Conservation (phyloP, 2,888 invertebrate genomes). For the Melanostoma mellinum region DNA sequence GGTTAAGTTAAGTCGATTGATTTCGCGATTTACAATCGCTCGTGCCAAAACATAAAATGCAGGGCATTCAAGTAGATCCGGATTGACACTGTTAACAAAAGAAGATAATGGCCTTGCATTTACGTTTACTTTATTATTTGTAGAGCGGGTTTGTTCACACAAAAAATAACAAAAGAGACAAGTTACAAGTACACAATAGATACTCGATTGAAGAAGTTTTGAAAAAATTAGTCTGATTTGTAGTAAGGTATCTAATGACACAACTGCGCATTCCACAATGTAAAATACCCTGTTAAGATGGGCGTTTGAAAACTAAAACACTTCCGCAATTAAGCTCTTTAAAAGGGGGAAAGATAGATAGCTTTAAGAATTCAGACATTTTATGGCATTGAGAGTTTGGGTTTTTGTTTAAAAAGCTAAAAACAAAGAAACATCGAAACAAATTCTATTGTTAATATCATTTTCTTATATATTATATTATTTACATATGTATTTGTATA, state of each 20-base stretch:
- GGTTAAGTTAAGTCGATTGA: not conserved
- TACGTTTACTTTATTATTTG: not conserved
- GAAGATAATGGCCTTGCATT: conserved; percentile 7
- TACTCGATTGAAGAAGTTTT: too few relatives aligned
- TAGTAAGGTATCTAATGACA: too few relatives aligned
- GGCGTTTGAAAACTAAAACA: conserved; percentile 6
- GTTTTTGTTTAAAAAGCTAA: not conserved
- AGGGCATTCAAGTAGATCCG: conserved; percentile 12
- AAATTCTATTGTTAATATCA: not conserved
- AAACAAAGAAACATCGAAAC: conserved; percentile 6
- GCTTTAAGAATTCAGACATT: conserved; percentile 14
- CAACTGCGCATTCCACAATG: conserved; percentile 5
- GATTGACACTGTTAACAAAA: conserved; percentile 24
- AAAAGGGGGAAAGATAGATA: not conserved
- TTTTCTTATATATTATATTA: too few relatives aligned
- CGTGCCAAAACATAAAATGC: conserved; percentile 18
- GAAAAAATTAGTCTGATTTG: too few relatives aligned
- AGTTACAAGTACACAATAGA: not conserved
- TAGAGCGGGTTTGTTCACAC: too few relatives aligned
- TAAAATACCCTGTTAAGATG: conserved; percentile 16
- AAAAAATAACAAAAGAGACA: conserved; percentile 9
- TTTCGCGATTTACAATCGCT: conserved; percentile 1
- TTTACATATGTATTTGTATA: too few relatives aligned
- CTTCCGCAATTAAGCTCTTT: conserved; percentile 18
- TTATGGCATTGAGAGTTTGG: not conserved